Base-by-base conservation (phyloP, 2,797 vertebrate species). In the Epinephelus awoara region DNA sequence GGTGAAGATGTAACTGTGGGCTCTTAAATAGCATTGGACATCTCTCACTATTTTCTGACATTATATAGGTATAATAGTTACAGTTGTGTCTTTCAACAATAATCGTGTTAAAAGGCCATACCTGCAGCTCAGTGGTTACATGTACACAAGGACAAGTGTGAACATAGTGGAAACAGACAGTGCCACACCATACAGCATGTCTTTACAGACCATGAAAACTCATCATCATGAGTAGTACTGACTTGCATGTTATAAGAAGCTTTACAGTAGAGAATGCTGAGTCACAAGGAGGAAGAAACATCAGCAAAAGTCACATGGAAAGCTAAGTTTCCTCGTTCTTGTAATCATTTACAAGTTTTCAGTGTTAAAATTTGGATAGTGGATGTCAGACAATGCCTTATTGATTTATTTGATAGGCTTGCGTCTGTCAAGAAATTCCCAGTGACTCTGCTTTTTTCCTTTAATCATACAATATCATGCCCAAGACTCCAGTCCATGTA, bases 271-370 rank as follows among this genome's bases (percentile, higher is more conserved):
- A 62, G 0, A 51, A n/a, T 51, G 62, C 38, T 46, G 70, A 75
- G 72, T 76, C 82, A 82, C 17, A 19, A 8, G 55, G 13, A 21
- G 3, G 44, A 73, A 46, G 51, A 72, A 67, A 12, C 27, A 18
- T 46, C 1, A 40, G 19, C 1, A 1, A 69, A 3, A 42, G 2
- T 42, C 34, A 59, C 14, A 61, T 27, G 67, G 7, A 46, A 50
- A 72, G 61, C 2, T 2, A 50, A 62, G 52, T 25, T 71, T 75
- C 57, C 54, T 72, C 62, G 65, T 77, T 76, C 65, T 44, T 54
- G 18, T 40, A 2, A 23, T 18, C 1, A 55, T 27, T 38, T 25
- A 44, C 5, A 27, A 2, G 23, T 50, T 73, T 42, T 40, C 10
- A 34, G n/a, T n/a, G 55, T 44, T 19, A 70, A 15, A 27, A 63